These are phyloP conservation scores for Galerucella pusilla DNA, from an alignment of 2,888 invertebrate species.

Conservation along the genomic window DNA sequence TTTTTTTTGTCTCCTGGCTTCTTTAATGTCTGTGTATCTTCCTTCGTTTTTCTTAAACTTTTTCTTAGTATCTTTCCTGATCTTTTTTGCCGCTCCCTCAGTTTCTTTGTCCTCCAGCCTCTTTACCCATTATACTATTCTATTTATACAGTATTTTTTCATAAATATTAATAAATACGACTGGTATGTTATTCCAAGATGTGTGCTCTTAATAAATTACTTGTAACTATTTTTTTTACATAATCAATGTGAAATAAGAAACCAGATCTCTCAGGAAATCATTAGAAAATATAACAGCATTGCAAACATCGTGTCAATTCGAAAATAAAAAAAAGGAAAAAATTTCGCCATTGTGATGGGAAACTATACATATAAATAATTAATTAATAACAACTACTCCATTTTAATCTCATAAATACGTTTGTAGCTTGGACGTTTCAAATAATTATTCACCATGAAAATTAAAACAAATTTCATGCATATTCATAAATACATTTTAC, in stretches of 20 bases:
- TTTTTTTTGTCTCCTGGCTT: too few relatives aligned
- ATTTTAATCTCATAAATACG: conserved; percentile 39
- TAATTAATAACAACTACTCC: conserved; percentile 37
- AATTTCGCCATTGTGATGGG: conserved; percentile 23
- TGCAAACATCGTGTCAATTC: conserved; percentile 18
- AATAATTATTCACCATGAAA: conserved; percentile 46
- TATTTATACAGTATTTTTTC: too few relatives aligned
- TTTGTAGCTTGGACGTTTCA: conserved; percentile 29
- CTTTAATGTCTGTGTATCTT: too few relatives aligned
- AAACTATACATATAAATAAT: conserved; percentile 31
- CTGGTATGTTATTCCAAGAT: too few relatives aligned
- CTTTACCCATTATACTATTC: too few relatives aligned
- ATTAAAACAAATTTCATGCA: conserved; percentile 48
- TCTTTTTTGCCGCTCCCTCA: too few relatives aligned
- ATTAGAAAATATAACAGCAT: conserved; percentile 1
- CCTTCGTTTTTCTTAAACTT: too few relatives aligned
- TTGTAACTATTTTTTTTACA: not conserved
- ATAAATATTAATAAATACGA: not conserved
- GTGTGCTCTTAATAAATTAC: too few relatives aligned
- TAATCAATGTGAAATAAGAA: not conserved
- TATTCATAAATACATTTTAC: conserved; percentile 47
- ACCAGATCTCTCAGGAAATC: not conserved
- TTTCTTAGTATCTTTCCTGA: too few relatives aligned
- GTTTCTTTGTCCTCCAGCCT: too few relatives aligned
- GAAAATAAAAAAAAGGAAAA: not conserved